Evolutionary conservation across 2,888 invertebrate genomes (phyloP), one percentile per base, ranked within the genome.

Genomic region (Lasioglossum vierecki): DNA sequence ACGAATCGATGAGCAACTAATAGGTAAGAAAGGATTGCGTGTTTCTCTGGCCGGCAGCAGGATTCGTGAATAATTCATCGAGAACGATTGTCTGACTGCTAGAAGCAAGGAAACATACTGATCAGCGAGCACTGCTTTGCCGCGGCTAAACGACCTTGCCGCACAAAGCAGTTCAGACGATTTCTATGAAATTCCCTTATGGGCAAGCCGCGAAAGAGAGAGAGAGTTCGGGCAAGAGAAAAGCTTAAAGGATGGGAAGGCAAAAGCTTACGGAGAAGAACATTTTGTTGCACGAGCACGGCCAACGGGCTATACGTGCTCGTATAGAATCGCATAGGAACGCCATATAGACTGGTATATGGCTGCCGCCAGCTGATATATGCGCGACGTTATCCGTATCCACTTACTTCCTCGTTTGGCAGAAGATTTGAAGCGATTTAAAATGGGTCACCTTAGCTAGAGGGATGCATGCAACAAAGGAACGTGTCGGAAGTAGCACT

Each of bases 261-360:
- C 53, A 22, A 41, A 49, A 77, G 63, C 78, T 68, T 66, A 81
- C 80, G 63, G 63, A 79, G 57, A 82, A 72, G 74, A 85, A 83
- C 75, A 87, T 90, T 85, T 84, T 81, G 84, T 70, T 82, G 84
- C 75, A 74, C 49, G 72, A 81, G 71, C 30, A 71, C 71, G 77
- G 79, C 46, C 79, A 79, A 84, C 78, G 84, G 57, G 82, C 83
- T 87, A 77, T 84, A 80, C 53, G 41, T 68, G 46, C 79, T 79
- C 73, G 39, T 84, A 85, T 82, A 83, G 88, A 83, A 86, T 79
- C 76, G 79, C 77, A 76, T 76, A 76, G 76, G 68, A 84, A 88
- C 80, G 88, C 90, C 92, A 91, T 92, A 93, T 92, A 92, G 92
- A 92, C 92, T 92, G 88, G 86, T 92, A 90, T 92, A 93, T 92